Conservation (phyloP, 2,113 vertebrate species). For the Elephantulus edwardii region DNA sequence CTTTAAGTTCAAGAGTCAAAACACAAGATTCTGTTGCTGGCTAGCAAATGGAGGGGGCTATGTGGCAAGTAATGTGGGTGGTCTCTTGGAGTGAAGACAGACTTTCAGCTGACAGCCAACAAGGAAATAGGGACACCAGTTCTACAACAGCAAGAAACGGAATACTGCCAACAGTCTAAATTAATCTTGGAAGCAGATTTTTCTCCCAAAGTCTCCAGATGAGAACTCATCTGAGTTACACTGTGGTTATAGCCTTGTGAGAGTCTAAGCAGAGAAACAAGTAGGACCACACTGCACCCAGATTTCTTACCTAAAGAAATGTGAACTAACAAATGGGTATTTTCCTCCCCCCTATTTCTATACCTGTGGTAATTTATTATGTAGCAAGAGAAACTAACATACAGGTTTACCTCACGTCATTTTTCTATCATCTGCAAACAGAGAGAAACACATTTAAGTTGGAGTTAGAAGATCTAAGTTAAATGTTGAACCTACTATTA, state of each 20-base stretch:
- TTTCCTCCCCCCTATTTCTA: background rate
- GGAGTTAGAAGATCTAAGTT: conserved; percentile 24
- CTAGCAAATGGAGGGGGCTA: background rate
- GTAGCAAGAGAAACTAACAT: background rate
- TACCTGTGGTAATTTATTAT: background rate
- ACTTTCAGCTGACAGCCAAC: background rate
- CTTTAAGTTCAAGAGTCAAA: conserved; percentile 25
- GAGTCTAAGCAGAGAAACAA: background rate
- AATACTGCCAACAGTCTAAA: conserved; percentile 5
- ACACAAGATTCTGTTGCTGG: background rate
- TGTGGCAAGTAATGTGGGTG: background rate
- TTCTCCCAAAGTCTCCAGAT: background rate
- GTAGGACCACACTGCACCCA: background rate
- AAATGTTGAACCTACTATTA: background rate
- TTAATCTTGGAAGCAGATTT: background rate
- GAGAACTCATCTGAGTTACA: background rate
- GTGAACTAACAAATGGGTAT: background rate
- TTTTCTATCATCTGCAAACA: conserved; percentile 1
- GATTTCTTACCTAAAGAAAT: conserved; percentile 5
- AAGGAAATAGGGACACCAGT: background rate
- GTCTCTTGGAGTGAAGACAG: background rate
- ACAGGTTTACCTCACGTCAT: background rate
- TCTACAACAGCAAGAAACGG: background rate
- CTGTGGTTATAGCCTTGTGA: conserved; percentile 20
- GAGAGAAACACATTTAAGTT: conserved; percentile 16